These are phyloP conservation scores for Diaprepes abbreviatus DNA, from an alignment of 2,888 invertebrate species.

Conservation along the genomic window DNA sequence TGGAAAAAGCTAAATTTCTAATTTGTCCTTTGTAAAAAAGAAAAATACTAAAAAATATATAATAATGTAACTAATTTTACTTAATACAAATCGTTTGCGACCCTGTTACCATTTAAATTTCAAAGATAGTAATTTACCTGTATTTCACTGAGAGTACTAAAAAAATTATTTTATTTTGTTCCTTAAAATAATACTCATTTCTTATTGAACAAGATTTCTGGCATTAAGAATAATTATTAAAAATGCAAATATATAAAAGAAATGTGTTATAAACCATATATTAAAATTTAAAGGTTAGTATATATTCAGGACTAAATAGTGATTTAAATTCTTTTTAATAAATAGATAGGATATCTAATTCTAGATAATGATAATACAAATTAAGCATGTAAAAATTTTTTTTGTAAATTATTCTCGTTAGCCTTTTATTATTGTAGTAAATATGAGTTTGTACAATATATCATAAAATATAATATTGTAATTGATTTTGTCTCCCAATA, in stretches of 20 bases:
- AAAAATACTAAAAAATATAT: no score
- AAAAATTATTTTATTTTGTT: no score
- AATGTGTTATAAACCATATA: constrained; percentile 26
- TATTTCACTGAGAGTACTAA: no score
- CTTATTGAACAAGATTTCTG: background rate
- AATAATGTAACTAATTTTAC: no score
- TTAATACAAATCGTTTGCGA: no score
- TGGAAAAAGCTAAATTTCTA: no score
- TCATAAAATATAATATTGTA: background rate
- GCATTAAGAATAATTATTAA: background rate
- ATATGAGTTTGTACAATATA: background rate
- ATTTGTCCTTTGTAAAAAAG: no score
- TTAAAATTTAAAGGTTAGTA: constrained; percentile 25
- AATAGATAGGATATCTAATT: constrained; percentile 49
- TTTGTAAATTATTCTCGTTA: constrained; percentile 7
- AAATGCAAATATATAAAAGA: constrained; percentile 11
- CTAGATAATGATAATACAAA: constrained; percentile 26
- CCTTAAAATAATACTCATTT: no score
- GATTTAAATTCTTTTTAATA: constrained; percentile 20
- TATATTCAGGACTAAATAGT: constrained; percentile 33
- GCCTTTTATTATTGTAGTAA: constrained; percentile 2
- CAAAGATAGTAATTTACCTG: no score
- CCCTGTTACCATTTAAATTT: no score
- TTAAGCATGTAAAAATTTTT: constrained; percentile 9
- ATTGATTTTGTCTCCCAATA: background rate